Conservation (phyloP, 2,888 invertebrate species). For the Anodontia alba region DNA sequence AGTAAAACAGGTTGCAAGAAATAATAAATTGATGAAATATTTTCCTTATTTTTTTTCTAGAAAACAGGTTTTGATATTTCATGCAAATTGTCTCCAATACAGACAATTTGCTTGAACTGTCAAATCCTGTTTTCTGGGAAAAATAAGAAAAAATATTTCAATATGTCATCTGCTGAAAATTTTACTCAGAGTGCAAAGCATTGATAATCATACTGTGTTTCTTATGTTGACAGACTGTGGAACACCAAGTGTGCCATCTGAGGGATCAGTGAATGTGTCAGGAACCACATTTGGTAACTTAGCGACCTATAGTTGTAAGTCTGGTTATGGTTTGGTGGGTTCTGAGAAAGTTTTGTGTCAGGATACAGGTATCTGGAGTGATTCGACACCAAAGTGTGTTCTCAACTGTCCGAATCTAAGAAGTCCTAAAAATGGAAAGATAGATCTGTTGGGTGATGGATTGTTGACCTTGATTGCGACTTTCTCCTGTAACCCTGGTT, state of each 20-base stretch:
- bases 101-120: no score
- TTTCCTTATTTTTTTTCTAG: no score
- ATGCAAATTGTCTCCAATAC: no score
- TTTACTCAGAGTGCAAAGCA: no score
- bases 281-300: background rate
- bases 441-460: background rate
- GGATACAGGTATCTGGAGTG: background rate
- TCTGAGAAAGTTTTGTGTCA: background rate
- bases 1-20: no score
- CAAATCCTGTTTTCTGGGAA: no score
- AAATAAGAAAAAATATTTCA: no score
- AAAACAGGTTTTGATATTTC: no score
- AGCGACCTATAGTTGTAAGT: background rate
- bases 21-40: no score
- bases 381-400: background rate
- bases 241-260: background rate
- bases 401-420: background rate
- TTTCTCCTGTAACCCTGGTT: slow-evolving; percentile 18
- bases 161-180: no score
- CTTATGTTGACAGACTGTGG: background rate
- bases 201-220: no score
- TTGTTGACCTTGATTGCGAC: background rate
- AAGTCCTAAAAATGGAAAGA: background rate
- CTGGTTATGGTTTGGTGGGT: background rate
- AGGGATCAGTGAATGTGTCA: background rate